phyloP scores from a whole-genome alignment of 2,113 vertebrate genomes.

The Cyanoliseus patagonus region DNA sequence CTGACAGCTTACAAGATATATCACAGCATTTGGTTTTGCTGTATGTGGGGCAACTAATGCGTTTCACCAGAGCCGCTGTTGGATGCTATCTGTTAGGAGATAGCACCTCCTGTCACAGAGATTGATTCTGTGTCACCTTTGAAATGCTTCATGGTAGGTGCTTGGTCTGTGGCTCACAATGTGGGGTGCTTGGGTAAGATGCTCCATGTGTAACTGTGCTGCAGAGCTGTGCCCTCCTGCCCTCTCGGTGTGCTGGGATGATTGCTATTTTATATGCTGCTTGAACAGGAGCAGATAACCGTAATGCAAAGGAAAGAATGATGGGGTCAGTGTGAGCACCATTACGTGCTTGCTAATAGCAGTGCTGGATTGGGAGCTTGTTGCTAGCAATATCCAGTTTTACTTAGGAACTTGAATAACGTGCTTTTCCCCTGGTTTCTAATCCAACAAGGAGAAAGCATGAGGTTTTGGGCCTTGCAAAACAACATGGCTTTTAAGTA shows the following conservation, averaged over 20 bases:
- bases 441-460: slow-evolving; percentile 18
- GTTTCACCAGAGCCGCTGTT: background rate
- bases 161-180: background rate
- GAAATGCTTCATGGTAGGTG: background rate
- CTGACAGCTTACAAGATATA: background rate
- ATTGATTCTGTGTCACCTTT: background rate
- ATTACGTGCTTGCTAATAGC: background rate
- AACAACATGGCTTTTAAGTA: slow-evolving; percentile 7
- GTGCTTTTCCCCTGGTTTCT: background rate
- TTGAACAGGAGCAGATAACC: accelerated
- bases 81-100: background rate
- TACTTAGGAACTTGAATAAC: slow-evolving; percentile 16
- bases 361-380: background rate
- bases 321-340: background rate
- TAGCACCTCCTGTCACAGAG: background rate
- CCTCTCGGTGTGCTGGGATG: accelerated
- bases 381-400: background rate
- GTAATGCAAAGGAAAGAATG: background rate
- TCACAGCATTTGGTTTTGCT: slow-evolving; percentile 14
- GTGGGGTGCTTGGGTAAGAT: background rate
- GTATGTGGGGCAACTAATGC: background rate
- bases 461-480: slow-evolving; percentile 29
- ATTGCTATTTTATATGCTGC: background rate
- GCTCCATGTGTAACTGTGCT: background rate
- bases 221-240: background rate